Conservation (phyloP, 2,113 vertebrate genomes). For the Semnornis frantzii region DNA sequence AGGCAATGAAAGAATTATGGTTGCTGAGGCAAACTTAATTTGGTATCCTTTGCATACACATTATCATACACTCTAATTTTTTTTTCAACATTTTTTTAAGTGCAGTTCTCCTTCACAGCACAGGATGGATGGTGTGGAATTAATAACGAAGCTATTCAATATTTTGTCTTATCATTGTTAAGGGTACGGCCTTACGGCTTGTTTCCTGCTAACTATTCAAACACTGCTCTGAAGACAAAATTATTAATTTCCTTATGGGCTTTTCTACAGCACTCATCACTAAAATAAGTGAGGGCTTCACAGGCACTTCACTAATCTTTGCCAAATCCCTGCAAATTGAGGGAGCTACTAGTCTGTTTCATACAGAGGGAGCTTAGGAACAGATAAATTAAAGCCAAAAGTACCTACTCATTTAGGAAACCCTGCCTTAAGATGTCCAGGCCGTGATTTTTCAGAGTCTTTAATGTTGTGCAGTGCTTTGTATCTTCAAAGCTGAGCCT, state of each 20-base stretch:
- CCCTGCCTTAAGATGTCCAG: slow-evolving; percentile 26
- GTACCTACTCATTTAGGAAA: slow-evolving; percentile 36
- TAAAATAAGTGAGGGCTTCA: slow-evolving; percentile 48
- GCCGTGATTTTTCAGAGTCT: slow-evolving; percentile 9
- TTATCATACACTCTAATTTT: slow-evolving; percentile 45
- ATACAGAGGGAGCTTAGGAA: background rate
- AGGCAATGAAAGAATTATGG: slow-evolving; percentile 45
- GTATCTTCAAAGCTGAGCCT: slow-evolving; percentile 27
- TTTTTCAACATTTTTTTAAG: slow-evolving; percentile 50
- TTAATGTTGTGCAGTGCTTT: slow-evolving; percentile 18
- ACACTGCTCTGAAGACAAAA: slow-evolving; percentile 59
- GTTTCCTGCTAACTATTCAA: slow-evolving; percentile 62
- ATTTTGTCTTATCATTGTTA: slow-evolving; percentile 65
- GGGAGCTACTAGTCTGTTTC: slow-evolving; percentile 30
- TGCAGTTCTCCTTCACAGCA: slow-evolving; percentile 34
- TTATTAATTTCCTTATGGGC: slow-evolving; percentile 62
- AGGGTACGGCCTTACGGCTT: slow-evolving; percentile 44
- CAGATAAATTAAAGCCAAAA: slow-evolving; percentile 46
- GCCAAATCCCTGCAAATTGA: slow-evolving; percentile 36
- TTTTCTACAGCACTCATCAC: slow-evolving; percentile 58
- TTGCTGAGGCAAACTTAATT: slow-evolving; percentile 52
- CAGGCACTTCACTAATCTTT: slow-evolving; percentile 55
- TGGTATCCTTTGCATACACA: slow-evolving; percentile 14
- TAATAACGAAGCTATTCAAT: slow-evolving; percentile 59
- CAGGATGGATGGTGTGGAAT: slow-evolving; percentile 46